Percentiles rank a stretch among this genome's conserved stretches.
Conservation (phyloP, 1,140 invertebrate genomes). For the Pachypeltis micranthus region DNA sequence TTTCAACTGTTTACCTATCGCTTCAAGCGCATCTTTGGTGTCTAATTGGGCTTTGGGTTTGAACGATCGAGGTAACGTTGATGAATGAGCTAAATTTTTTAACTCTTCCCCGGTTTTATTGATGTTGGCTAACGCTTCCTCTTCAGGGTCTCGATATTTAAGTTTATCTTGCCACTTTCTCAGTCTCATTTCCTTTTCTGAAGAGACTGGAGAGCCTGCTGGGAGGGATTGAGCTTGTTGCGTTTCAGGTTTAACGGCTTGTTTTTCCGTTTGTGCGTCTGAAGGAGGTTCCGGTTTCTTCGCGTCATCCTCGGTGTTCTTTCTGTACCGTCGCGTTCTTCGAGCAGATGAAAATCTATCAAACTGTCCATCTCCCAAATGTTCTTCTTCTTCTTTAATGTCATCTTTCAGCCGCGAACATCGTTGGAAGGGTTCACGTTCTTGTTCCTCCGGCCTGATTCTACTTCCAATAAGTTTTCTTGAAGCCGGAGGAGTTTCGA, state of each 20-base stretch:
- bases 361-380: slow-evolving; percentile 51
- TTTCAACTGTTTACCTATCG: slow-evolving; percentile 20
- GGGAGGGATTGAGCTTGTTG: slow-evolving; percentile 35
- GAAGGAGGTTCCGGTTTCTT: slow-evolving; percentile 34
- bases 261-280: slow-evolving; percentile 41
- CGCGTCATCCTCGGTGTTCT: slow-evolving; percentile 45
- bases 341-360: slow-evolving; percentile 69
- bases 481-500: slow-evolving; percentile 73
- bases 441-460: slow-evolving; percentile 11
- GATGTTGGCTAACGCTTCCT: slow-evolving; percentile 35
- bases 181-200: slow-evolving; percentile 46
- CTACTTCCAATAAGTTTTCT: slow-evolving; percentile 48
- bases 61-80: slow-evolving; percentile 22
- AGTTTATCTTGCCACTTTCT: slow-evolving; percentile 51
- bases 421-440: background rate
- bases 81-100: slow-evolving; percentile 33
- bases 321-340: slow-evolving; percentile 68
- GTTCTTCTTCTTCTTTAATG: slow-evolving; percentile 27
- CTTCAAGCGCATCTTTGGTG: slow-evolving; percentile 19
- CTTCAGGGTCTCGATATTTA: slow-evolving; percentile 31
- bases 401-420: slow-evolving; percentile 19
- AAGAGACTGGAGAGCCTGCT: slow-evolving; percentile 31
- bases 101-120: slow-evolving; percentile 37
- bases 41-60: slow-evolving; percentile 25
- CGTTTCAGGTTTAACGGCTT: slow-evolving; percentile 40